These are phyloP conservation scores for Yponomeuta plumbellus DNA, from an alignment of 2,888 invertebrate species.

Conservation along the genomic window DNA sequence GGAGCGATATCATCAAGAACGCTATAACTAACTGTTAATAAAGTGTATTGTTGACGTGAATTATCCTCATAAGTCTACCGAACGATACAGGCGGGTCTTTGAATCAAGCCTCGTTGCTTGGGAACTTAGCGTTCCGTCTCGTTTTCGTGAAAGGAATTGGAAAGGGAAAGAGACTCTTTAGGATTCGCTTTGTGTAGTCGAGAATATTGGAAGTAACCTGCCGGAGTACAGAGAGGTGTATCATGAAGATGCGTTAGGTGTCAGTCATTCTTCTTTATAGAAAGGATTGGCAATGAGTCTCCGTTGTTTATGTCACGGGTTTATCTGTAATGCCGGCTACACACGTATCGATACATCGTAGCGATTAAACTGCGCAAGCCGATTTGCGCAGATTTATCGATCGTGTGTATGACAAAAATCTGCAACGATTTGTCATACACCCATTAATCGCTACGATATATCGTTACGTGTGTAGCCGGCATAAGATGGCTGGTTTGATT, in stretches of 20 bases:
- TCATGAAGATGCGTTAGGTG: not conserved
- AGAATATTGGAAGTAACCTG: not conserved
- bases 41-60: slow-evolving; percentile 73
- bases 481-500: too few species aligned
- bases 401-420: too few species aligned
- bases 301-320: not conserved
- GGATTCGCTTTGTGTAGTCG: not conserved
- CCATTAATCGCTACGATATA: too few species aligned
- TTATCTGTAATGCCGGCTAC: too few species aligned
- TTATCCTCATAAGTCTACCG: slow-evolving; percentile 63
- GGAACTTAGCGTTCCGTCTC: not conserved
- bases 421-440: too few species aligned
- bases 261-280: not conserved
- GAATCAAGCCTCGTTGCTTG: not conserved
- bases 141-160: not conserved
- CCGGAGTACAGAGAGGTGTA: not conserved
- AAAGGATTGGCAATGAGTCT: not conserved
- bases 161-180: not conserved
- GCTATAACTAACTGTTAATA: slow-evolving; percentile 72
- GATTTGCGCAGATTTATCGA: too few species aligned
- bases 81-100: slow-evolving; percentile 37
- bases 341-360: too few species aligned
- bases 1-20: slow-evolving; percentile 66
- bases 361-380: too few species aligned
- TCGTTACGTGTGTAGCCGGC: too few species aligned